Evolutionary conservation across 1,140 invertebrate genomes (phyloP), one percentile per base, ranked within the genome.

Genomic region (Centruroides sculpturatus): DNA sequence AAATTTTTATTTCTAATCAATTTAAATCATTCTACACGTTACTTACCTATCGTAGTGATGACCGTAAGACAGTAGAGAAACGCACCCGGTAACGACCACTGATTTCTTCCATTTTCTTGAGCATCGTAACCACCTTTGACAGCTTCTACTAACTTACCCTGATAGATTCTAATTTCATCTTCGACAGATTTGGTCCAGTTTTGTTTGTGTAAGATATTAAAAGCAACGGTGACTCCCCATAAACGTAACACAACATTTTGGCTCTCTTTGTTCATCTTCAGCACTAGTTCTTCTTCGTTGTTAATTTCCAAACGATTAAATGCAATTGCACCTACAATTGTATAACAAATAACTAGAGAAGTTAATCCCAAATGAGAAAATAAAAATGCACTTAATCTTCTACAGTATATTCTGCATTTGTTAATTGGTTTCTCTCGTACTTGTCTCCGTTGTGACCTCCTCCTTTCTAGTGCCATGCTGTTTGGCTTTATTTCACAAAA

Each of bases 21-120:
- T 41, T 41, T 41, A 41, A 41, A 41, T 2, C 23, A 41, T 41
- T 41, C 8, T 6, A 41, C 5, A 41, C 5, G 41, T 8, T 4
- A 75, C 81, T 83, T 72, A 93, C 92, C 92, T 58, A 95, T 96
- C 34, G 92, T 96, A 1, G 92, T 96, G 69, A 96, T 96, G 55
- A 97, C 92, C 67, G 97, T 96, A 67, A 98, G 91, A 61, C 90
- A 95, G 75, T 98, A 98, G 74, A 97, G 93, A 4, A 97, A 80
- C 1, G 91, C 86, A 3, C 92, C 92, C 10, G 85, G 82, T 69
- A 92, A 89, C 2, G 87, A 91, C 90, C 90, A 93, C 70, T 92
- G 88, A 41, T 41, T 41, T 41, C 41, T 41, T 56, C 84, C 82
- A 64, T 80, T 81, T 36, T 81, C 71, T 34, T 71, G 77, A 10